phyloP scores from a whole-genome alignment of 2,888 invertebrate genomes.

The Cataglyphis altisquamis region DNA sequence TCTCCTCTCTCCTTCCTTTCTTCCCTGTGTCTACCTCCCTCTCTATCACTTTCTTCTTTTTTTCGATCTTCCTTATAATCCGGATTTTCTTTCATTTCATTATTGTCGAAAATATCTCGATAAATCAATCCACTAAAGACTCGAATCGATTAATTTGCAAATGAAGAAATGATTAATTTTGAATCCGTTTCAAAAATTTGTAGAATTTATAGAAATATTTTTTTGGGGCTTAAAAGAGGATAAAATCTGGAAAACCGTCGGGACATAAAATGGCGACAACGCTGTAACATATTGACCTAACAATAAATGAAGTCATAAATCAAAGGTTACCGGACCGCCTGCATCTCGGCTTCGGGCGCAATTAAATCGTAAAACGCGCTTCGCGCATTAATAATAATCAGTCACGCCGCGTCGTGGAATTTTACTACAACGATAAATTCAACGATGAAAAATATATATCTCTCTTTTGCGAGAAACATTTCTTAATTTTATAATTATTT shows the following conservation, averaged over 20 bases:
- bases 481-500: background rate
- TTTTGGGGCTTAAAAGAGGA: background rate
- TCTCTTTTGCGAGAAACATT: background rate
- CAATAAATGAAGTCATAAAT: slow-evolving; percentile 68
- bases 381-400: slow-evolving; percentile 70
- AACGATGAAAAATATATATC: background rate
- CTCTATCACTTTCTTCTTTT: background rate
- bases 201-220: background rate
- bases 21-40: background rate
- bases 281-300: slow-evolving; percentile 71
- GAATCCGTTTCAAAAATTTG: background rate
- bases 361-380: slow-evolving; percentile 70
- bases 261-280: background rate
- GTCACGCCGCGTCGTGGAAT: slow-evolving; percentile 55
- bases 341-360: background rate
- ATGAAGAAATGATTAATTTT: background rate
- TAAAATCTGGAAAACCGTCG: background rate
- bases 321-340: slow-evolving; percentile 55
- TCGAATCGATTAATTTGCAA: background rate
- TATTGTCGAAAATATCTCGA: slow-evolving; percentile 59
- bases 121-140: slow-evolving; percentile 45
- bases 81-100: slow-evolving; percentile 3
- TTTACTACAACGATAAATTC: slow-evolving; percentile 15
- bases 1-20: background rate
- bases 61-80: background rate